These are phyloP conservation scores for Petrocephalus microphthalmus DNA, from an alignment of 2,113 vertebrate species.

Conservation along the genomic window DNA sequence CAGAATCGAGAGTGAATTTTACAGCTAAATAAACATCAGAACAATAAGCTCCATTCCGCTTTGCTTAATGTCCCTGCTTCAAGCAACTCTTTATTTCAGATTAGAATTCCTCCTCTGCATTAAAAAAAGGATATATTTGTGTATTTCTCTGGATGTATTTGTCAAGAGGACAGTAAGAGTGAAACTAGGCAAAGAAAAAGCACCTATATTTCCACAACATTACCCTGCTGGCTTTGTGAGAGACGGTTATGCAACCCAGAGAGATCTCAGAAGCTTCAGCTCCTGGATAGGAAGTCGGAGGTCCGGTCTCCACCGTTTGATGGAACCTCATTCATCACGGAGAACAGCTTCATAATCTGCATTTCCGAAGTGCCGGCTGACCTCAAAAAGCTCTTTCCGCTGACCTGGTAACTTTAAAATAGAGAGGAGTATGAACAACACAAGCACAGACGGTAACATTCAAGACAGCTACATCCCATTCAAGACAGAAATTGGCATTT, in stretches of 20 bases:
- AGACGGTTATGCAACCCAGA: background rate
- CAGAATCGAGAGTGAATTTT: background rate
- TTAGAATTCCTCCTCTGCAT: background rate
- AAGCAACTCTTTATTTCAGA: background rate
- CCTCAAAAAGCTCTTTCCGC: no score
- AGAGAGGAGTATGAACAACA: background rate
- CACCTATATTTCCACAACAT: background rate
- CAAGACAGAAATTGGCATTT: background rate
- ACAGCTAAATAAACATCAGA: background rate
- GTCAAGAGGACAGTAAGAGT: background rate
- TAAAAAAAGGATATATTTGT: background rate
- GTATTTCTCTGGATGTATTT: background rate
- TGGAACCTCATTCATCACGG: background rate
- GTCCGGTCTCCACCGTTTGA: background rate
- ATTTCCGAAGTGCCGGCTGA: background rate
- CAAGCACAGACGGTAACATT: no score
- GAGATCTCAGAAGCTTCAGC: background rate
- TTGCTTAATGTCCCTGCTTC: background rate
- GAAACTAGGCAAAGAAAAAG: background rate
- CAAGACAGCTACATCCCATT: no score
- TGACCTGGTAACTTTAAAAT: background rate
- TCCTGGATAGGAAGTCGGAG: background rate
- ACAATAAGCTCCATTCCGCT: background rate
- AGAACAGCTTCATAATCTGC: background rate
- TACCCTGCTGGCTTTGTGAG: background rate